Evolutionary conservation across 1,140 invertebrate genomes (phyloP).

Genomic region (Heterodera carotae): DNA sequence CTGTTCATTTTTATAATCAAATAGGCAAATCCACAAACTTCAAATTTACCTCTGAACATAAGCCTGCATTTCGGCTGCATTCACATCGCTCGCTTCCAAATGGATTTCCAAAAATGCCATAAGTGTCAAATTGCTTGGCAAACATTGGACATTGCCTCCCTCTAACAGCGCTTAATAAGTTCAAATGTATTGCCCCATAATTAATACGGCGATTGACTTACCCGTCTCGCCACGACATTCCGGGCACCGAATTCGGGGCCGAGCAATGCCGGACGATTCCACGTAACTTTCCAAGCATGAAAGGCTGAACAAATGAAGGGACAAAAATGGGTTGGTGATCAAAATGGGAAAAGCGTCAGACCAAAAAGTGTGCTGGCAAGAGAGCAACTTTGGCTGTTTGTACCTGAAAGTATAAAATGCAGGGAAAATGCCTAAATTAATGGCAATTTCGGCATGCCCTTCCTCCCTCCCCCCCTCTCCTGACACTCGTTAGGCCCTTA

Average conservation of each 20-base stretch:
- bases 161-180: slow-evolving; percentile 75
- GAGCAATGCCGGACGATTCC: slow-evolving; percentile 76
- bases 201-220: slow-evolving; percentile 75
- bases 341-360: neutral
- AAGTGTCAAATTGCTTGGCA: slow-evolving; percentile 92
- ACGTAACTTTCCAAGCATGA: slow-evolving; percentile 94
- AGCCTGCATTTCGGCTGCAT: slow-evolving; percentile 71
- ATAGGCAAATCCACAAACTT: slow-evolving; percentile 3
- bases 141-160: slow-evolving; percentile 79
- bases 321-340: neutral
- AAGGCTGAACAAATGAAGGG: slow-evolving; percentile 71
- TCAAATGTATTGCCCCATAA: neutral
- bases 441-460: neutral
- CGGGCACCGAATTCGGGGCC: slow-evolving; percentile 92
- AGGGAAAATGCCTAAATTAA: no score
- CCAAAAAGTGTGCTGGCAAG: slow-evolving; percentile 98
- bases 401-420: slow-evolving; percentile 15
- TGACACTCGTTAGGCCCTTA: neutral
- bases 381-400: slow-evolving; percentile 91
- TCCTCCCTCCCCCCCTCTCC: neutral
- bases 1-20: neutral
- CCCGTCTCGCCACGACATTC: slow-evolving; percentile 87
- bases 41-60: slow-evolving; percentile 58
- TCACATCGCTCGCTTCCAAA: slow-evolving; percentile 86
- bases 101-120: slow-evolving; percentile 91